A percentile compares a stretch with the other conserved stretches of the same genome.
phyloP scores from a whole-genome alignment of 2,797 vertebrate genomes.

The Trematomus bernacchii region DNA sequence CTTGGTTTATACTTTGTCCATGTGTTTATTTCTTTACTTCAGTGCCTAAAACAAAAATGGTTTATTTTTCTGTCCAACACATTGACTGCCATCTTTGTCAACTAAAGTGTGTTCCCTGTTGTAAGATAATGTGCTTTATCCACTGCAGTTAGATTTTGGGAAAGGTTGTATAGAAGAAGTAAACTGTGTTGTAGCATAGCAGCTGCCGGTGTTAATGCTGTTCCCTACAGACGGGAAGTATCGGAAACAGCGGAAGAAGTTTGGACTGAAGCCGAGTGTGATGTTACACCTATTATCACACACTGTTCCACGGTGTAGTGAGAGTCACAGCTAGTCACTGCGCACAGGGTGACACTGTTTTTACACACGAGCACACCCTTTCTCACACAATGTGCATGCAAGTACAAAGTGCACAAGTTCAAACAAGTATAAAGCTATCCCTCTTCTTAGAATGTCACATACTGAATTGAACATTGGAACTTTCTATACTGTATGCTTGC shows the following conservation, averaged over 20 bases:
- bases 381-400: slow-evolving; percentile 1
- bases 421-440: slow-evolving; percentile 17
- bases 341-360: slow-evolving; percentile 9
- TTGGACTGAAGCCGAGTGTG: slow-evolving; percentile 44
- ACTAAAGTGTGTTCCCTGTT: not conserved
- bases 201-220: not conserved
- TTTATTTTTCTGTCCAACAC: not conserved
- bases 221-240: slow-evolving; percentile 44
- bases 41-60: not conserved
- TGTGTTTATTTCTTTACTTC: not conserved
- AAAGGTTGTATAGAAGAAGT: slow-evolving; percentile 3
- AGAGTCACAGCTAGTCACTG: slow-evolving; percentile 31
- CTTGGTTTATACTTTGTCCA: not conserved
- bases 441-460: not conserved
- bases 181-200: not conserved
- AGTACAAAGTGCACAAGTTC: slow-evolving; percentile 10
- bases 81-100: not conserved
- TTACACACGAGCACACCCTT: slow-evolving; percentile 5
- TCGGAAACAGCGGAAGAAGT: slow-evolving; percentile 33
- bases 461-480: not conserved
- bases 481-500: not conserved
- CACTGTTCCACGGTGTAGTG: slow-evolving; percentile 24
- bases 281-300: slow-evolving; percentile 71
- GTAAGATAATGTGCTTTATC: not conserved
- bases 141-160: slow-evolving; percentile 8